Evolutionary conservation across 2,888 invertebrate species (phyloP).

Genomic region (Tetranychus truncatus): DNA sequence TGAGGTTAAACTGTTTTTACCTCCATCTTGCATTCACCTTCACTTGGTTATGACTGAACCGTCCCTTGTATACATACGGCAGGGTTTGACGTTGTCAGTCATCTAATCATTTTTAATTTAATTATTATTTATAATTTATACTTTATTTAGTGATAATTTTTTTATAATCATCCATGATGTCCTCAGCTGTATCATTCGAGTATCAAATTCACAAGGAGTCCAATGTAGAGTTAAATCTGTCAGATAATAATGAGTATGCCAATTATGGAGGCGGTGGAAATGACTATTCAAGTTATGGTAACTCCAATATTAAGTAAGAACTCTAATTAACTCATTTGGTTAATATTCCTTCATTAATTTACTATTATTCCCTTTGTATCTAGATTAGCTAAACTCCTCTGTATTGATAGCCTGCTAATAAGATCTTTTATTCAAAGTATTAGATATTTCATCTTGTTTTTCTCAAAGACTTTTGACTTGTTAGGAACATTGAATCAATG

Average conservation of each 20-base stretch:
- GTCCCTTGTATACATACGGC: not conserved
- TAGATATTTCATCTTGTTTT: no score
- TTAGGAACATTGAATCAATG: no score
- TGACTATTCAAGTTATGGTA: slow-evolving; percentile 1
- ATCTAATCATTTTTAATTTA: not conserved
- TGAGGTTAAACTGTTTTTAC: no score
- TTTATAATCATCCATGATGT: not conserved
- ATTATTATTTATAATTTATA: not conserved
- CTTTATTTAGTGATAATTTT: not conserved
- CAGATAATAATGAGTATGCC: not conserved
- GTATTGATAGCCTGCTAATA: no score
- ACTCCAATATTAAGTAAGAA: not conserved
- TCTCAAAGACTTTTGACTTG: no score
- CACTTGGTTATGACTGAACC: not conserved
- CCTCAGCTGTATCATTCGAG: not conserved
- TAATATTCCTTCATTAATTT: no score
- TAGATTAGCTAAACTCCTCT: no score
- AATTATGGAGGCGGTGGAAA: not conserved
- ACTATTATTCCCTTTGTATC: no score
- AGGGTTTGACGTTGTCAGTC: not conserved
- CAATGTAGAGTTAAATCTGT: not conserved
- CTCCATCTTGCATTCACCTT: not conserved
- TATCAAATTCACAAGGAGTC: not conserved
- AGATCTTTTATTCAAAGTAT: no score
- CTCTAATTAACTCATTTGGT: not conserved